Conservation (phyloP, 2,797 vertebrate genomes). For the Leptodactylus fallax region DNA sequence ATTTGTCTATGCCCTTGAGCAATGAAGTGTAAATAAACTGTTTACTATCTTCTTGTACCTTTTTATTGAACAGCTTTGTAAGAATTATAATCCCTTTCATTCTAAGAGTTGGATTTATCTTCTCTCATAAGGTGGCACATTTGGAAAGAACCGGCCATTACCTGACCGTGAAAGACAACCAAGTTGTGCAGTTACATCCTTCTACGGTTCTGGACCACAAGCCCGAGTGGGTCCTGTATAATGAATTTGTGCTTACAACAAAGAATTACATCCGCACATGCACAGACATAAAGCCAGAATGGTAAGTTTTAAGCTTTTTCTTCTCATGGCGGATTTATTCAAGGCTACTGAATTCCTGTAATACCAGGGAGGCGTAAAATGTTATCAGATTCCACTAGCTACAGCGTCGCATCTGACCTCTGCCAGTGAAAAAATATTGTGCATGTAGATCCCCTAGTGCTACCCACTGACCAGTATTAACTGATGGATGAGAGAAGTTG, state of each 20-base stretch:
- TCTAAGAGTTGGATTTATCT: slow-evolving; percentile 27
- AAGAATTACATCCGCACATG: slow-evolving; percentile 99
- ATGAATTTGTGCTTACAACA: slow-evolving; percentile 97
- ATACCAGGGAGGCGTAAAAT: neutral
- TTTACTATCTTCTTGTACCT: slow-evolving; percentile 17
- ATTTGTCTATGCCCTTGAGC: slow-evolving; percentile 41
- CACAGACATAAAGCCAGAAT: slow-evolving; percentile 97
- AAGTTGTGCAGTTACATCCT: slow-evolving; percentile 97
- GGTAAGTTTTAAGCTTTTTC: slow-evolving; percentile 74
- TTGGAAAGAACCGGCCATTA: slow-evolving; percentile 97
- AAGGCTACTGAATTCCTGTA: neutral
- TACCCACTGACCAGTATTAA: no score
- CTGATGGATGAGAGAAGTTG: no score
- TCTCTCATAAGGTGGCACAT: slow-evolving; percentile 88
- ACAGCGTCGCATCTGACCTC: neutral
- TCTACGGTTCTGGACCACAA: slow-evolving; percentile 98
- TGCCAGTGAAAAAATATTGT: neutral
- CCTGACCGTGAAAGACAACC: slow-evolving; percentile 98
- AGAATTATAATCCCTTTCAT: slow-evolving; percentile 43
- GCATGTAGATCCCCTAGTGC: neutral
- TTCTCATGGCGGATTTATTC: neutral
- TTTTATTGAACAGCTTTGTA: slow-evolving; percentile 36
- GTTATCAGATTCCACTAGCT: neutral
- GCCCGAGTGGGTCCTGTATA: slow-evolving; percentile 98
- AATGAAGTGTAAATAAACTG: slow-evolving; percentile 52